Conservation (phyloP, 2,113 vertebrate species). For the Procavia capensis region DNA sequence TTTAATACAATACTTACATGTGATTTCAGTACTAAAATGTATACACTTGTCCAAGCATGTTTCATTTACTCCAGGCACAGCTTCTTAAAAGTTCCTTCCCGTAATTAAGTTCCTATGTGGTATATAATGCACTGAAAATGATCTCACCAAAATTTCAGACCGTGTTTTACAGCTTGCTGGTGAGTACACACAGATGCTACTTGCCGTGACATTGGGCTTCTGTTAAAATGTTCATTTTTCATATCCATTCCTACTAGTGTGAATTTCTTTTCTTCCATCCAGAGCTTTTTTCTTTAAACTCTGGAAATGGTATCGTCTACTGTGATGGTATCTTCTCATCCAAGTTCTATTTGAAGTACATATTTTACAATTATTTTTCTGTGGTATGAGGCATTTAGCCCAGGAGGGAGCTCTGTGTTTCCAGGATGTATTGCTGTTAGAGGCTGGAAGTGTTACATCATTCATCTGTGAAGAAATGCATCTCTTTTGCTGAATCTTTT, state of each 20-base stretch:
- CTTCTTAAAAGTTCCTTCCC: conserved; percentile 17
- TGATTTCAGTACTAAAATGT: background rate
- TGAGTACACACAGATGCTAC: background rate
- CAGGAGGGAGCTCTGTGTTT: conserved; percentile 25
- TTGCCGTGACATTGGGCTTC: conserved; percentile 30
- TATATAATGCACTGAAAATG: background rate
- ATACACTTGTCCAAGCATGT: background rate
- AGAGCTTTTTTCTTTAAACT: background rate
- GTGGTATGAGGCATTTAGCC: background rate
- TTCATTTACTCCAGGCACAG: background rate
- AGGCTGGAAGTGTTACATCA: background rate
- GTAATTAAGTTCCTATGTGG: background rate
- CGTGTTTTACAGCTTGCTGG: background rate
- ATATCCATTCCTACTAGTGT: background rate
- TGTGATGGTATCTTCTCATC: background rate
- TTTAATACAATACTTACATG: background rate
- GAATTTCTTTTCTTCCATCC: background rate
- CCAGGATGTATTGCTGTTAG: conserved; percentile 23
- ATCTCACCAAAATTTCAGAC: conserved; percentile 21
- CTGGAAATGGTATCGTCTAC: background rate
- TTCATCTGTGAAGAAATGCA: conserved; percentile 33
- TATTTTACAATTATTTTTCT: conserved; percentile 35
- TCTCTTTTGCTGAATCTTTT: background rate
- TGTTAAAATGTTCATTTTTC: background rate
- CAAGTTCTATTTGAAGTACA: background rate